Evolutionary conservation across 2,888 invertebrate species (phyloP).

Genomic region (Onthophagus sagittarius): DNA sequence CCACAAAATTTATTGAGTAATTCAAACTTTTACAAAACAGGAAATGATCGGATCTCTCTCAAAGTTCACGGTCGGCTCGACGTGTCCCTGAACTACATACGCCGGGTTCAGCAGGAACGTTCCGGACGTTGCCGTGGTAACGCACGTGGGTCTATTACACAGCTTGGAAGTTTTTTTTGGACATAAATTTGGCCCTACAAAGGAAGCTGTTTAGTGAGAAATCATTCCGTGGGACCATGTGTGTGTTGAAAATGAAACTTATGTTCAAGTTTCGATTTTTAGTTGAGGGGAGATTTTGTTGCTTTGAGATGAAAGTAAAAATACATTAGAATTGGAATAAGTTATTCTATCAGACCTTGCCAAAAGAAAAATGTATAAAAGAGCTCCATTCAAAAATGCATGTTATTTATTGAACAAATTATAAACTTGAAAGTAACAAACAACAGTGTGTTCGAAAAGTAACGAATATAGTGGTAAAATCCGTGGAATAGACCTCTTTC

Average conservation of each 20-base stretch:
- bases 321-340: too few relatives aligned
- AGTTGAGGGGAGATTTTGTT: too few relatives aligned
- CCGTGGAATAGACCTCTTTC: too few relatives aligned
- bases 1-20: neutral
- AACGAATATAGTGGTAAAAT: too few relatives aligned
- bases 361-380: too few relatives aligned
- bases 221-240: neutral
- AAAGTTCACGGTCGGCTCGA: neutral
- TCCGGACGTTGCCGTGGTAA: neutral
- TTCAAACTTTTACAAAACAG: neutral
- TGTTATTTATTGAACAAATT: too few relatives aligned
- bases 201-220: neutral
- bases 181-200: neutral
- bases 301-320: too few relatives aligned
- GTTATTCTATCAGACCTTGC: too few relatives aligned
- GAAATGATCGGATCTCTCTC: neutral
- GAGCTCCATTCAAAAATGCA: too few relatives aligned
- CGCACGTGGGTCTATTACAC: neutral
- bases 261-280: neutral
- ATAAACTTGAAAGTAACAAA: too few relatives aligned
- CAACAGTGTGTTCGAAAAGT: too few relatives aligned
- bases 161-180: neutral
- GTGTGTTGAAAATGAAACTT: neutral
- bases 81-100: neutral
- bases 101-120: neutral